Conservation (phyloP, 2,113 vertebrate species). For the Heliornis fulica region DNA sequence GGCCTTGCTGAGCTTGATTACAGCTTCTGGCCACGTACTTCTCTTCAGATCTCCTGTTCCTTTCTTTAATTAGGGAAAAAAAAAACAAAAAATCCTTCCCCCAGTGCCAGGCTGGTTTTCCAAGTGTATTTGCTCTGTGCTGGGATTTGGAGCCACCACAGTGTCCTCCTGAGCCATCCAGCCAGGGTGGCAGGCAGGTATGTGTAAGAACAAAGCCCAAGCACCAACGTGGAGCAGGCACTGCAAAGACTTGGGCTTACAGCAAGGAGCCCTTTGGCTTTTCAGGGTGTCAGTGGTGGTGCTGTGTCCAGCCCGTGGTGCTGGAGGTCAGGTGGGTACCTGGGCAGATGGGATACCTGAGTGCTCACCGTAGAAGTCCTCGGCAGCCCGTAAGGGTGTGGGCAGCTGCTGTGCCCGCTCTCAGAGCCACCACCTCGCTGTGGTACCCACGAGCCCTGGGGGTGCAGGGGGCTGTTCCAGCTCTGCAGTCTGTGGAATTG, state of each 20-base stretch:
- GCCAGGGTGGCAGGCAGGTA: not conserved
- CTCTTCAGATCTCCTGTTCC: not conserved
- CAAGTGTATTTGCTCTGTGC: not conserved
- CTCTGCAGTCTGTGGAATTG: rapidly evolving
- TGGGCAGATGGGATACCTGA: not conserved
- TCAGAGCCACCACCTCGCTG: no score
- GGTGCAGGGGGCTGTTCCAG: not conserved
- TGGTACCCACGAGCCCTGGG: not conserved
- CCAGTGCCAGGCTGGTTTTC: not conserved
- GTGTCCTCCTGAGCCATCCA: not conserved
- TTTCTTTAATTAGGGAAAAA: not conserved
- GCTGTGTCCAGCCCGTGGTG: not conserved
- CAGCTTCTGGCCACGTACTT: not conserved
- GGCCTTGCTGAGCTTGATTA: not conserved
- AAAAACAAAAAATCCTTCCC: no score
- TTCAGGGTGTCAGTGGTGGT: not conserved
- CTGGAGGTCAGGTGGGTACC: not conserved
- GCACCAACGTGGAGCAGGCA: not conserved
- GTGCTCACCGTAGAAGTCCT: not conserved
- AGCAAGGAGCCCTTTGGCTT: not conserved
- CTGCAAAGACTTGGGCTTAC: not conserved
- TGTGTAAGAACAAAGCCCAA: not conserved
- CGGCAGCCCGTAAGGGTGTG: not conserved
- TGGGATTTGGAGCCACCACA: not conserved
- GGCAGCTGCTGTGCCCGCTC: not conserved